Base-by-base conservation (phyloP, 2,797 vertebrate genomes). In the Sarcophilus harrisii region DNA sequence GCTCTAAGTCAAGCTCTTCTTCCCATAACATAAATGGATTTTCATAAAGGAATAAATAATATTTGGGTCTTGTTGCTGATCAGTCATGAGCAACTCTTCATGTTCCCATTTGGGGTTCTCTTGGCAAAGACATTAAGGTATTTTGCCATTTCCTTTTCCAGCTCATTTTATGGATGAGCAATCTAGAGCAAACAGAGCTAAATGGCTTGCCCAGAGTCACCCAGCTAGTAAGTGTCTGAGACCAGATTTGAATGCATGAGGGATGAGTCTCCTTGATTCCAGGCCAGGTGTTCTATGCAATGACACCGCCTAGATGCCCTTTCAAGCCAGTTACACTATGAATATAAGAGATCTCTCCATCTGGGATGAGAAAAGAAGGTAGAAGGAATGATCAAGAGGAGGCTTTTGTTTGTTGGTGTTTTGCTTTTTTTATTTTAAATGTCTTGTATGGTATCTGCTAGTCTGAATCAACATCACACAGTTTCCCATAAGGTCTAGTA, bases 351-450 rank as follows among this genome's bases (percentile, higher is more conserved):
- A 45, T 45, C 73, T 45, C 45, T 81, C 73, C 73, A 24, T 45
- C 24, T 81, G 21, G 2, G 24, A 4, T 38, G 30, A 45, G 21
- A 45, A 24, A 81, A 21, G 18, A 81, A 81, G 32, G 62, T 14
- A 93, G 3, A 92, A 14, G n/a, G 45, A 54, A 54, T 94, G 21
- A 32, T 13, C 66, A 94, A 94, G 59, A 66, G 3, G 52, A 45
- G 93, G 8, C 49, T 92, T 45, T 24, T 90, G 18, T 10, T 92
- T 81, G 52, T 49, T 49, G 49, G 49, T 49, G 49, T 49, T 49
- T 57, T 58, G 9, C 30, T 92, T 32, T 92, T n/a, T 87, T 92
- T 54, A 93, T 58, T 92, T 49, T n/a, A 94, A 49, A 94, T 54
- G 92, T 94, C 28, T 58, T 81, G 57, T 91, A 90, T 27, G 92